Base-by-base conservation (phyloP, 2,113 vertebrate genomes). In the Limanda limanda region DNA sequence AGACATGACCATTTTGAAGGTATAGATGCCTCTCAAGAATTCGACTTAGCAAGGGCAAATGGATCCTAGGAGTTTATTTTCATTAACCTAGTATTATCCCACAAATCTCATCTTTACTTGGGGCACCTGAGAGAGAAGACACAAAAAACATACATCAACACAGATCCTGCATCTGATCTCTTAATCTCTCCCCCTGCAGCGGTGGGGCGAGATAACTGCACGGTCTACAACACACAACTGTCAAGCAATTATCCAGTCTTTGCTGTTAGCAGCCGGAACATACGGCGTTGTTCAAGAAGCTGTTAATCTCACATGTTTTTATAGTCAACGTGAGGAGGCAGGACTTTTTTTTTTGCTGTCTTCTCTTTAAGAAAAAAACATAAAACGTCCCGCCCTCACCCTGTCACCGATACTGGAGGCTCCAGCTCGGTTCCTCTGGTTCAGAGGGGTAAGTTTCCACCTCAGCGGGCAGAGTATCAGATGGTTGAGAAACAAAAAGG, bases 401-500 rank as follows among this genome's bases (percentile, higher is more conserved):
- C 60, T 52, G 87, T 82, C 86, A 89, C 68, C 12, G 79, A 91
- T 62, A 91, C 78, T 1, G 0, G 27, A 65, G 78, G 84, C 73
- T 78, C 68, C 40, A 25, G 81, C 82, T 89, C 62, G 31, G 4
- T 68, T 78, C 61, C 82, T 81, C 66, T 45, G 66, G 62, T 74
- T 85, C 58, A 66, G 68, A 58, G 72, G 79, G 76, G 74, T 83
- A 83, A 9, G 79, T 90, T 91, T 91, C 86, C 89, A 90, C 83
- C 90, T 89, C 85, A 84, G 81, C 83, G 5, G 84, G 69, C 84
- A 64, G 74, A 87, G 88, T 93, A 86, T 93, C 91, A 86, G 83
- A 91, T 91, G 89, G 84, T 84, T 21, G 76, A 79, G 82, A 81
- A 86, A 92, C 86, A 92, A 88, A 91, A 91, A 87, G 86, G 82